These are phyloP conservation scores for Ceyx margarethae DNA, from an alignment of 2,113 vertebrate species.

Conservation along the genomic window DNA sequence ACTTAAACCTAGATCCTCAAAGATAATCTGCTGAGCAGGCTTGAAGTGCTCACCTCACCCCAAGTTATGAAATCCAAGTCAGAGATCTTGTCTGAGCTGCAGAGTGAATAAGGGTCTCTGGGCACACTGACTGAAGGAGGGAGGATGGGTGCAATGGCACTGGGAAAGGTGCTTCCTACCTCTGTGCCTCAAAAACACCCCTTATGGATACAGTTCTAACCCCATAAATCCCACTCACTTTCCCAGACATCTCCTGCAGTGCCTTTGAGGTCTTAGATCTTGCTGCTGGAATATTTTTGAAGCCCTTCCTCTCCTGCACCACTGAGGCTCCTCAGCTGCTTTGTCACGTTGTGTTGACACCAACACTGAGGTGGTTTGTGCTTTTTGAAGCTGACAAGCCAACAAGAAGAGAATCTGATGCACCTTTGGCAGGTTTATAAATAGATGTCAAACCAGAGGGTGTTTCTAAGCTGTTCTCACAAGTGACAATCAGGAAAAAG, in stretches of 20 bases:
- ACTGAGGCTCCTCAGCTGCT: neutral
- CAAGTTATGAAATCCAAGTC: neutral
- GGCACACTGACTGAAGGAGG: neutral
- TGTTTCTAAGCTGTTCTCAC: neutral
- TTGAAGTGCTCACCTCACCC: neutral
- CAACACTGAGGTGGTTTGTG: neutral
- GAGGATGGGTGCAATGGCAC: no score
- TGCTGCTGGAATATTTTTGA: neutral
- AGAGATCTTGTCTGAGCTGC: neutral
- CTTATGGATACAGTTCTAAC: neutral
- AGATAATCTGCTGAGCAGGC: neutral
- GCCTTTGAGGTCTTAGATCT: neutral
- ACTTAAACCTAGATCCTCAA: neutral
- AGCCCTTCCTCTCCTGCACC: neutral
- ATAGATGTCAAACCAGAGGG: neutral
- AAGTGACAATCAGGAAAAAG: neutral
- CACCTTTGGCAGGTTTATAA: neutral
- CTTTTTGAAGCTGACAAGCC: neutral
- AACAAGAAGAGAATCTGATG: neutral
- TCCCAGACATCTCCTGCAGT: neutral
- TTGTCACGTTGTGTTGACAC: accelerated
- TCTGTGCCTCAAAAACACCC: neutral
- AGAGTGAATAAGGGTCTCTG: no score
- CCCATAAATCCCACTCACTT: neutral
- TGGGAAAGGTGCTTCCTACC: neutral